These are phyloP conservation scores for Pristionchus entomophagus DNA, from an alignment of 2,888 invertebrate species.

Conservation along the genomic window DNA sequence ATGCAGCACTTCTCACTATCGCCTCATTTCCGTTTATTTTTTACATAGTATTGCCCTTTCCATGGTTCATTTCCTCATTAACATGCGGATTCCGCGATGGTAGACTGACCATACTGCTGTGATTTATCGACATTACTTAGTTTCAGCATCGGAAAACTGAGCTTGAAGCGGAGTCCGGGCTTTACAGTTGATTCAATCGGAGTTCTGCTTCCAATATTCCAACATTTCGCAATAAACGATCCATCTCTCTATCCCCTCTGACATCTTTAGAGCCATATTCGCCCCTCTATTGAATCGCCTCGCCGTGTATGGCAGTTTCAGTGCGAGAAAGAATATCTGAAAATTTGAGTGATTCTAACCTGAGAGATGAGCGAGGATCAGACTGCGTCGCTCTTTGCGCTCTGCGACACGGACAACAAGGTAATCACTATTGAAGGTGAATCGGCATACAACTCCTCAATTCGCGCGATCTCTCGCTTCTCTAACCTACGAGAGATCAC, in stretches of 20 bases:
- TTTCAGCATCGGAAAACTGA: no score
- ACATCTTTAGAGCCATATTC: conserved; percentile 38
- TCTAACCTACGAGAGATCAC: no score
- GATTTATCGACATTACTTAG: no score
- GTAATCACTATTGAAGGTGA: conserved; percentile 27
- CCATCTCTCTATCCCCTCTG: conserved; percentile 22
- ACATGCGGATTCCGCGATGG: no score
- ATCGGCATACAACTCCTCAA: no score
- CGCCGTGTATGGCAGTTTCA: conserved; percentile 14
- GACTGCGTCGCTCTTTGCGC: conserved; percentile 50
- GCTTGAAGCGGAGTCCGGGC: no score
- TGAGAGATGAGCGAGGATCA: conserved; percentile 48
- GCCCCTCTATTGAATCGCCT: conserved; percentile 11
- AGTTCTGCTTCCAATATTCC: conserved; percentile 6
- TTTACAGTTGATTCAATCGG: no score
- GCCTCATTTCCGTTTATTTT: neutral
- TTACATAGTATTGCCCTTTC: no score
- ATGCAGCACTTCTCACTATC: neutral
- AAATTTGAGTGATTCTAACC: conserved; percentile 27
- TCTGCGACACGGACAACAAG: conserved; percentile 53
- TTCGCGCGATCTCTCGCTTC: no score
- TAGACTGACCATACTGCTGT: no score
- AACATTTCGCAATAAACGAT: conserved; percentile 36
- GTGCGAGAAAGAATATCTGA: neutral
- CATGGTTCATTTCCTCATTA: neutral